phyloP scores from a whole-genome alignment of 2,113 vertebrate species.

The Alethe castanea region DNA sequence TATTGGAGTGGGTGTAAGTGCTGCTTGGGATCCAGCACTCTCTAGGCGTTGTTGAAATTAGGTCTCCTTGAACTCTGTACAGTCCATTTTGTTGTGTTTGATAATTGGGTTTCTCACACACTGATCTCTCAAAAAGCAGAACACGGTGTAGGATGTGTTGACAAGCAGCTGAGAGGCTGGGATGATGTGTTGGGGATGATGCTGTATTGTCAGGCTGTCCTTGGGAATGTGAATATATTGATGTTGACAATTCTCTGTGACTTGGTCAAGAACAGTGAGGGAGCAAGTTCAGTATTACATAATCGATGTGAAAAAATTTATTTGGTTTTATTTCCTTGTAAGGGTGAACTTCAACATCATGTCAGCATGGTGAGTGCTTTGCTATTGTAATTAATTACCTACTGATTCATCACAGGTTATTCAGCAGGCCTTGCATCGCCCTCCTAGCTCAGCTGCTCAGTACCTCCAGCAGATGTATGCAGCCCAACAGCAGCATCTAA shows the following conservation, averaged over 20 bases:
- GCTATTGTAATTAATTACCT: constrained; percentile 49
- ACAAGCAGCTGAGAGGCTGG: background rate
- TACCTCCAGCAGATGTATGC: constrained; percentile 96
- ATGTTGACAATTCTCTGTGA: background rate
- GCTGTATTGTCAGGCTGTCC: background rate
- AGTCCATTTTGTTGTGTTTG: background rate
- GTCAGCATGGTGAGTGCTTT: constrained; percentile 6
- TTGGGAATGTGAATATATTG: background rate
- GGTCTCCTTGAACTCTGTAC: background rate
- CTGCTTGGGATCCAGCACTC: background rate
- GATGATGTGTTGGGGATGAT: background rate
- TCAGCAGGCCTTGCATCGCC: constrained; percentile 90
- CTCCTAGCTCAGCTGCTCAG: constrained; percentile 89
- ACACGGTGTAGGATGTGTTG: background rate
- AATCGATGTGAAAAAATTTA: background rate
- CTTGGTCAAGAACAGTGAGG: background rate
- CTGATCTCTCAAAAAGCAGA: background rate
- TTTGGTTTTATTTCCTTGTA: background rate
- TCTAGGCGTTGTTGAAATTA: background rate
- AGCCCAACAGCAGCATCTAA: constrained; percentile 92
- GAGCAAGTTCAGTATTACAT: background rate
- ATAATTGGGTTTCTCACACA: background rate
- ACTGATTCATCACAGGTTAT: constrained; percentile 81
- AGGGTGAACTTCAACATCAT: constrained; percentile 2
- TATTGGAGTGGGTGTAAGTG: background rate